These are phyloP conservation scores for Leptodactylus fuscus DNA, from an alignment of 2,113 vertebrate genomes.

Conservation along the genomic window DNA sequence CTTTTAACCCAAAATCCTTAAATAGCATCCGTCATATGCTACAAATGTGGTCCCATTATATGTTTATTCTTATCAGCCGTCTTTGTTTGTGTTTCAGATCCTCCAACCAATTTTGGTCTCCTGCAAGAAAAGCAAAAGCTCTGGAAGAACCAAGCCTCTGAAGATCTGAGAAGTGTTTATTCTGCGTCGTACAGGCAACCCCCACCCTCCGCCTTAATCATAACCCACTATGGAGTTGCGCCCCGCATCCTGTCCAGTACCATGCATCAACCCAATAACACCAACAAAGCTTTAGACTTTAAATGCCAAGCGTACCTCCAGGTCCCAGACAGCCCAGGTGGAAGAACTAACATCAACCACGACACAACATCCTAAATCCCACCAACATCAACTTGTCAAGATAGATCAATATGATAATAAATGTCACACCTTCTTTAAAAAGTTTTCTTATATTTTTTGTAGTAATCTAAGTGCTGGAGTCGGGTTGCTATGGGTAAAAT, in stretches of 20 bases:
- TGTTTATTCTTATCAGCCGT: background rate
- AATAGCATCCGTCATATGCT: too few relatives aligned
- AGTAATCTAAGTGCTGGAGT: too few relatives aligned
- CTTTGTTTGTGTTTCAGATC: slow-evolving; percentile 67
- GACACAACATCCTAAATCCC: background rate
- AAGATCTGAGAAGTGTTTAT: slow-evolving; percentile 61
- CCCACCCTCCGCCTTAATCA: background rate
- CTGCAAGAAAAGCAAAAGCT: slow-evolving; percentile 64
- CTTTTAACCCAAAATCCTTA: too few relatives aligned
- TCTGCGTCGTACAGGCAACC: slow-evolving; percentile 62
- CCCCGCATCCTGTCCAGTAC: background rate
- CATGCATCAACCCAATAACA: slow-evolving; percentile 11
- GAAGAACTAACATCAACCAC: background rate
- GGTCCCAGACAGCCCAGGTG: background rate
- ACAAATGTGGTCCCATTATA: background rate
- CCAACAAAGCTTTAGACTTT: slow-evolving; percentile 33
- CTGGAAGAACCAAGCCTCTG: slow-evolving; percentile 56
- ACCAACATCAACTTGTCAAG: too few relatives aligned
- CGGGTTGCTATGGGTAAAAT: too few relatives aligned
- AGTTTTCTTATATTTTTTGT: too few relatives aligned
- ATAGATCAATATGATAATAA: background rate
- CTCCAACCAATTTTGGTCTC: slow-evolving; percentile 78
- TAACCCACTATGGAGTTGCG: slow-evolving; percentile 35
- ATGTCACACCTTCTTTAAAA: background rate
- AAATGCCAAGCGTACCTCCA: slow-evolving; percentile 4